Evolutionary conservation across 2,888 invertebrate genomes (phyloP).

Genomic region (Hermaeophaga mercurialis): DNA sequence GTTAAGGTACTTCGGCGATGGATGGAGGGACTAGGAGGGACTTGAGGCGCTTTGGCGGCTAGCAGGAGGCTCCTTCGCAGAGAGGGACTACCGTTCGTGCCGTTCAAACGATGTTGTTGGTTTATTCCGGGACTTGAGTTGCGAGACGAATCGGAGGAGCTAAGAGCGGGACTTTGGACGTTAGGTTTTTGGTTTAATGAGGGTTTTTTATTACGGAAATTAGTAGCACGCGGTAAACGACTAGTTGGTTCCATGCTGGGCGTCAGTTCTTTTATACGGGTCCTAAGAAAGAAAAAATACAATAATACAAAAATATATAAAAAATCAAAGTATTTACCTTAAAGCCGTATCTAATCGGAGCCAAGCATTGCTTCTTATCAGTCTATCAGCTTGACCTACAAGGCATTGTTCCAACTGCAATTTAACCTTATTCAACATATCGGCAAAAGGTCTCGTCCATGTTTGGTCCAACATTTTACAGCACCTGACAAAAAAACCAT

Average conservation of each 20-base stretch:
- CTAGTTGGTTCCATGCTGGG: slow-evolving; percentile 54
- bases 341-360: slow-evolving; percentile 63
- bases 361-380: slow-evolving; percentile 69
- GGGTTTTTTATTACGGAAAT: slow-evolving; percentile 50
- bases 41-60: slow-evolving; percentile 60
- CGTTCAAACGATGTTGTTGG: slow-evolving; percentile 43
- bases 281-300: slow-evolving; percentile 50
- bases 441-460: slow-evolving; percentile 51
- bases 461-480: slow-evolving; percentile 52
- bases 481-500: slow-evolving; percentile 45
- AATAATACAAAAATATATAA: not conserved
- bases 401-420: slow-evolving; percentile 73
- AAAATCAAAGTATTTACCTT: slow-evolving; percentile 38
- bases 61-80: slow-evolving; percentile 60
- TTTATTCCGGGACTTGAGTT: slow-evolving; percentile 68
- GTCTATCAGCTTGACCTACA: slow-evolving; percentile 70
- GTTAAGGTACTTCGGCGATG: slow-evolving; percentile 59
- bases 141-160: slow-evolving; percentile 66
- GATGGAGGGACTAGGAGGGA: slow-evolving; percentile 59
- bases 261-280: slow-evolving; percentile 69
- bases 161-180: slow-evolving; percentile 48
- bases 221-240: slow-evolving; percentile 47
- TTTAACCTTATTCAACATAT: slow-evolving; percentile 66
- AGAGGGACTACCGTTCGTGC: slow-evolving; percentile 54
- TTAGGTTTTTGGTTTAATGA: slow-evolving; percentile 43